A percentile compares a stretch with the other conserved stretches of the same genome.
These are phyloP conservation scores for Carollia perspicillata DNA, from an alignment of 2,113 vertebrate genomes.

Conservation along the genomic window DNA sequence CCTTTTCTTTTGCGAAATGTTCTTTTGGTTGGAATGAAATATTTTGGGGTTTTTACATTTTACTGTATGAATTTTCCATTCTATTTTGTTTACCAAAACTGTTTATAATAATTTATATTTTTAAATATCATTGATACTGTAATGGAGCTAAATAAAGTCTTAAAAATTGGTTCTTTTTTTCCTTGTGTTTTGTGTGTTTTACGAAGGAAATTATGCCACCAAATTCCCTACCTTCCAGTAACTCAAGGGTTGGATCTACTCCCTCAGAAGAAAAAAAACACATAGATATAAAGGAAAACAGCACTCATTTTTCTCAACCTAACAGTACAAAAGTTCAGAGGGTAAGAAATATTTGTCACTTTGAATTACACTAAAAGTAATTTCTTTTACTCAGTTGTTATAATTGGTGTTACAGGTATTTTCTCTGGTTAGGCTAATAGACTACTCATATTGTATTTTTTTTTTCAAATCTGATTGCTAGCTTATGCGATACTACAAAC, in stretches of 20 bases:
- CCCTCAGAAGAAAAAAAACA: slow-evolving; percentile 68
- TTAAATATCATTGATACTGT: not conserved
- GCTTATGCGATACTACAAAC: slow-evolving; percentile 35
- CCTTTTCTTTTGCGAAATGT: not conserved
- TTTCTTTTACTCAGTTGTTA: slow-evolving; percentile 44
- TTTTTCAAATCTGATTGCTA: slow-evolving; percentile 45
- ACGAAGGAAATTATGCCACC: slow-evolving; percentile 51
- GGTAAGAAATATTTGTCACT: slow-evolving; percentile 59
- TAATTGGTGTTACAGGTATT: slow-evolving; percentile 40
- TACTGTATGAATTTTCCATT: slow-evolving; percentile 8
- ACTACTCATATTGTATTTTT: not conserved
- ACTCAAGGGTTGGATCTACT: slow-evolving; percentile 46
- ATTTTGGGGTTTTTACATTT: not conserved
- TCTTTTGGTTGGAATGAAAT: slow-evolving; percentile 33
- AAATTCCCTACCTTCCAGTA: slow-evolving; percentile 66
- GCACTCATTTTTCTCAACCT: slow-evolving; percentile 62
- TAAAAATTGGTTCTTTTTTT: slow-evolving; percentile 55
- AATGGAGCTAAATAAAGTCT: slow-evolving; percentile 1
- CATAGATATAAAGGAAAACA: slow-evolving; percentile 69
- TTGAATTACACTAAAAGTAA: slow-evolving; percentile 13
- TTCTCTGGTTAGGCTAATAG: slow-evolving; percentile 57
- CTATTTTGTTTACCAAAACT: slow-evolving; percentile 4
- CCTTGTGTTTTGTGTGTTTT: slow-evolving; percentile 51
- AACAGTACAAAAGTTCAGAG: slow-evolving; percentile 67
- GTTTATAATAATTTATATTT: not conserved